Base-by-base conservation (phyloP, 35 echinoderm and acorn worm species). In the Amphiura filiformis region DNA sequence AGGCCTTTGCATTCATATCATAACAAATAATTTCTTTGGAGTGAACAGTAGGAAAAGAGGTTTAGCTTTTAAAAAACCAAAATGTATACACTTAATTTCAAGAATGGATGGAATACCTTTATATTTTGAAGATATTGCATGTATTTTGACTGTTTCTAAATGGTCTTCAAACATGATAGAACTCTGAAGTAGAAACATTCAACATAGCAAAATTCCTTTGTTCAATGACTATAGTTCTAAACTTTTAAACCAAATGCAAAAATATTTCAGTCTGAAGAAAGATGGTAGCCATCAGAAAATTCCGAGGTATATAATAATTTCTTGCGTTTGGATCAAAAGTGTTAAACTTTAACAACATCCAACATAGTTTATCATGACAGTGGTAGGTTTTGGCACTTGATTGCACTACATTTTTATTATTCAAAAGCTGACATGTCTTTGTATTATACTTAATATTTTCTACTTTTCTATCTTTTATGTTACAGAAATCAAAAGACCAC, bases 401-500 rank as follows among this genome's bases (percentile, higher is more conserved):
- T 52, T 52, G 44, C 20, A 11, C 7, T 52, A 52, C 44, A 52
- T 52, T 11, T 52, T 52, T 20, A 7, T 11, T 52, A 52, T 7
- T 52, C 20, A 52, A 52, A 11, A 52, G 44, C 20, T 52, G 44
- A 52, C 20, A 11, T 52, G 7, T 52, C 7, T 52, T 11, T 52
- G 7, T 11, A 52, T 11, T 52, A 20, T 52, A 11, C 7, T 11
- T 20, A 7, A 52, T 20, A 52, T 20, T 20, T 52, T 52, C 20
- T 20, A 11, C 20, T 20, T 52, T 35, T 18, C 36, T 80, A 18
- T 80, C 36, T 80, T 36, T 36, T 13, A 22, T 47, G 2, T 26
- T 82, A 37, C 81, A 83, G 81, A 83, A 83, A 83, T 83, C 81
- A 83, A 83, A 34, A 34, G 81, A 83, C 1, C 81, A 83, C 81